Evolutionary conservation across 1,140 invertebrate species (phyloP).

Genomic region (Mycetomoellerius zeteki): DNA sequence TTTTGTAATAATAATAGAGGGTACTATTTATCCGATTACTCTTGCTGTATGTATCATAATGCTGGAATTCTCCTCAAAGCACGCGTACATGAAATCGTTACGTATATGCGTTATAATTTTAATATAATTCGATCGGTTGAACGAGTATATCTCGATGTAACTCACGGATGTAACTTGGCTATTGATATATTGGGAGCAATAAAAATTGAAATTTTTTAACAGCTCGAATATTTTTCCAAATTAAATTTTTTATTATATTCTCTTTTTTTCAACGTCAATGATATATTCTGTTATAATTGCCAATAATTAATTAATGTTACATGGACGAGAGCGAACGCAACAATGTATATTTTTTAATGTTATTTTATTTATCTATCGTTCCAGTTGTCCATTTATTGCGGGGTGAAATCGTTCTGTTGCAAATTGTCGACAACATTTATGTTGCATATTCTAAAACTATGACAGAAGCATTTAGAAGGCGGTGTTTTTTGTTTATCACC

Average conservation of each 20-base stretch:
- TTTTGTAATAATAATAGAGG: conserved; percentile 58
- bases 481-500: conserved; percentile 44
- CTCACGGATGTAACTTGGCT: neutral
- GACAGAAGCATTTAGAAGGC: neutral
- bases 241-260: conserved; percentile 8
- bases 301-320: conserved; percentile 34
- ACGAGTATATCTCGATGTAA: conserved; percentile 46
- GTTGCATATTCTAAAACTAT: neutral
- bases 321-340: neutral
- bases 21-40: conserved; percentile 61
- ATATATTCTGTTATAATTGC: conserved; percentile 6
- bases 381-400: neutral
- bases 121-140: conserved; percentile 37
- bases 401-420: neutral
- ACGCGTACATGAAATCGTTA: neutral
- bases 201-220: conserved; percentile 28
- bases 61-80: conserved; percentile 14
- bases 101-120: conserved; percentile 28
- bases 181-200: neutral
- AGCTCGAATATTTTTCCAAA: conserved; percentile 22
- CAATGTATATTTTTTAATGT: conserved; percentile 2
- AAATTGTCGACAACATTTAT: conserved; percentile 16
- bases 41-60: conserved; percentile 35
- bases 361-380: conserved; percentile 27
- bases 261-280: neutral